Conservation (phyloP, 2,797 vertebrate species). For the Perodicticus potto region DNA sequence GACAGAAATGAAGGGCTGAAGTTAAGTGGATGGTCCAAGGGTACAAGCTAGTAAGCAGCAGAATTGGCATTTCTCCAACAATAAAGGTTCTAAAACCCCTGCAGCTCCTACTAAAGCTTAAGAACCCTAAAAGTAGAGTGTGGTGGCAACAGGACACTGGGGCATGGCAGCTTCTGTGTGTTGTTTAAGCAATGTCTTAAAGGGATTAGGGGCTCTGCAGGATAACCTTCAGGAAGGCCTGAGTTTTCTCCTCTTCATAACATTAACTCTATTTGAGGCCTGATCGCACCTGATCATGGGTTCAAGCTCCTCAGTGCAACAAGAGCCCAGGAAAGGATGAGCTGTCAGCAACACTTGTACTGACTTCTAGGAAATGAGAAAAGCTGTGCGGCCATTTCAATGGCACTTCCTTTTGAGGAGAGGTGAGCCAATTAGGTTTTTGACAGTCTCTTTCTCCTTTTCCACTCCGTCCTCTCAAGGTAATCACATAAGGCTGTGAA, state of each 20-base stretch:
- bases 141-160: no score
- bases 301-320: background rate
- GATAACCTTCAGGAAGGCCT: background rate
- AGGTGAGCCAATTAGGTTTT: background rate
- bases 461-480: background rate
- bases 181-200: background rate
- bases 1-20: background rate
- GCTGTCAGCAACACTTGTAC: background rate
- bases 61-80: background rate
- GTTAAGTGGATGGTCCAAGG: background rate
- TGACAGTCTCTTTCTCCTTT: background rate
- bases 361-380: background rate
- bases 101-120: background rate
- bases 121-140: background rate
- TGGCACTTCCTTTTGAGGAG: background rate
- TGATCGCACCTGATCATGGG: background rate
- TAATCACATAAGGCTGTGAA: background rate
- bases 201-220: background rate
- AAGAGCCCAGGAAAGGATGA: background rate
- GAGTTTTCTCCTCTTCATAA: background rate
- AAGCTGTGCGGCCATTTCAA: background rate
- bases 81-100: background rate
- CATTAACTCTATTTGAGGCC: background rate
- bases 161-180: background rate
- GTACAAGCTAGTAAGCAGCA: background rate